Evolutionary conservation across 2,113 vertebrate species (phyloP).

Genomic region (Grammomys dolichurus): DNA sequence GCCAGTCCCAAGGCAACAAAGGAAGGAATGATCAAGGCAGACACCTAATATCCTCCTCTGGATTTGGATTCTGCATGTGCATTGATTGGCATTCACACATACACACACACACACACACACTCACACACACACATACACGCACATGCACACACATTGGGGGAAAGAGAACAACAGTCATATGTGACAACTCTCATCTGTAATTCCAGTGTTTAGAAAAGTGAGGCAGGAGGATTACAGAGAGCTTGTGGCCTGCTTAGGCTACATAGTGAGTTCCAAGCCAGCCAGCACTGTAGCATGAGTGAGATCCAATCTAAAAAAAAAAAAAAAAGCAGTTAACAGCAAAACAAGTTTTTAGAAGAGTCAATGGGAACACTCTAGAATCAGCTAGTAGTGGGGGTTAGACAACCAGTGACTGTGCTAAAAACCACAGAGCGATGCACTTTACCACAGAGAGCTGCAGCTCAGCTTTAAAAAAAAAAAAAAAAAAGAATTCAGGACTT

Average conservation of each 20-base stretch:
- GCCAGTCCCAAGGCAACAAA: not conserved
- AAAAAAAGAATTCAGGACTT: not conserved
- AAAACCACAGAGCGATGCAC: accelerated
- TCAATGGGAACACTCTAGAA: not conserved
- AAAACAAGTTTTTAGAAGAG: not conserved
- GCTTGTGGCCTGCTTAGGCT: not conserved
- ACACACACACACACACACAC: not conserved
- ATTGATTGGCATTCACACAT: not conserved
- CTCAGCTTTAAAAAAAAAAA: not conserved
- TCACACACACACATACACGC: not conserved
- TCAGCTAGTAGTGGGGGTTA: accelerated
- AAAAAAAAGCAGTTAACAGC: not conserved
- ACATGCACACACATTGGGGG: not conserved
- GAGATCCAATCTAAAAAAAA: not conserved
- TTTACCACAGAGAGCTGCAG: not conserved
- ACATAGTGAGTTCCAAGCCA: not conserved
- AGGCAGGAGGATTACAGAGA: not conserved
- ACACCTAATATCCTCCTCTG: not conserved
- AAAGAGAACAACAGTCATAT: not conserved
- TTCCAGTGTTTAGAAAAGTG: not conserved
- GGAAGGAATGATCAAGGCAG: not conserved
- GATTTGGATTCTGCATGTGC: not conserved
- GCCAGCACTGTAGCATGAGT: not conserved
- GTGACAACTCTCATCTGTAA: not conserved
- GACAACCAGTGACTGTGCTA: not conserved